These are phyloP conservation scores for Dicaeum eximium DNA, from an alignment of 2,113 vertebrate genomes.

Conservation along the genomic window DNA sequence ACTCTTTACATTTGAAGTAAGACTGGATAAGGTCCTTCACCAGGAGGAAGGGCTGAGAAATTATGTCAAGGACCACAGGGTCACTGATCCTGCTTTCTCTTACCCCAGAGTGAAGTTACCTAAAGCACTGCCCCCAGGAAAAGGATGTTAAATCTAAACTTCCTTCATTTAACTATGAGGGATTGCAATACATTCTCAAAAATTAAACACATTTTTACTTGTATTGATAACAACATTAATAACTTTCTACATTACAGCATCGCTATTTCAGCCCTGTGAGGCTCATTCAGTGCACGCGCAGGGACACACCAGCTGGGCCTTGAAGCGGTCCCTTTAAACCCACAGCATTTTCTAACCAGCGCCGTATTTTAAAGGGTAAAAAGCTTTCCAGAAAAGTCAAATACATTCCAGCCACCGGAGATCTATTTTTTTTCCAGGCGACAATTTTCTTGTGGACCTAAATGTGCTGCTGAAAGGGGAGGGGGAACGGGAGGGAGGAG, in stretches of 20 bases:
- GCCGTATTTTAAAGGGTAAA: background rate
- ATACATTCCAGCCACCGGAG: background rate
- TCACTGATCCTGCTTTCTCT: background rate
- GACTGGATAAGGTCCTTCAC: background rate
- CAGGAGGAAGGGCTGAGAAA: background rate
- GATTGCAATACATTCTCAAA: background rate
- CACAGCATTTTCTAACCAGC: background rate
- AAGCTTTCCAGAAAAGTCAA: slow-evolving; percentile 21
- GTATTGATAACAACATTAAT: background rate
- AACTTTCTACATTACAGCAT: background rate
- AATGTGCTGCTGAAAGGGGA: background rate
- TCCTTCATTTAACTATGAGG: background rate
- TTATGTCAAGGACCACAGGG: background rate
- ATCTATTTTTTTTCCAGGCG: background rate
- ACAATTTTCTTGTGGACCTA: background rate
- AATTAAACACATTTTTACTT: background rate
- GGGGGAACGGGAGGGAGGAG: fast-evolving
- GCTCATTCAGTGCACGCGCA: background rate
- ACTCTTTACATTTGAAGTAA: background rate
- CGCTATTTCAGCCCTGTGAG: background rate
- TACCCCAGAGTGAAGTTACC: background rate
- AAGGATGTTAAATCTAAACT: background rate
- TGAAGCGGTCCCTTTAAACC: background rate
- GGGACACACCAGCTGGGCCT: background rate
- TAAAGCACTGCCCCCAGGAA: background rate